Evolutionary conservation across 2,888 invertebrate species (phyloP), one percentile per base, ranked within the genome.

Genomic region (Therioaphis trifolii): DNA sequence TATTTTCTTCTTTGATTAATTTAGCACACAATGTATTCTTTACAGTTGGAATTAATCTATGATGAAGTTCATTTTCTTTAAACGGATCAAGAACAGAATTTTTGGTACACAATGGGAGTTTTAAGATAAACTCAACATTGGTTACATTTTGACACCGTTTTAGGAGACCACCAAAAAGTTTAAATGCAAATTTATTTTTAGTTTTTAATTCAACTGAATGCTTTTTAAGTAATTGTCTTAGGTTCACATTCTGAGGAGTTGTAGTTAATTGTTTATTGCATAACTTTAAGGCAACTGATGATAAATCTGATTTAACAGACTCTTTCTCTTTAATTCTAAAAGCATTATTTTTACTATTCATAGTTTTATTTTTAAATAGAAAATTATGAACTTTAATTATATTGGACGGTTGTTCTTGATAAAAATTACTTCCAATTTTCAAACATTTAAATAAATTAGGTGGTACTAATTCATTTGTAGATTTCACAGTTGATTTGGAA

Each of bases 21-120:
- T 35, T 74, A 7, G 63, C 72, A 61, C 80, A 74, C 18, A 82
- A 49, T 14, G 63, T 61, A 82, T 82, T 72, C 52, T 49, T 18
- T 0, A 72, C 35, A 18, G 46, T 63, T 14, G 80, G 72, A 63
- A 35, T 21, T 21, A 82, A 63, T 63, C 49, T 63, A 18, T 52
- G 1, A 11, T 82, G 71, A 24, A 82, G 27, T 35, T 82, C 63
- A 7, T 63, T 18, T 63, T 82, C 80, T 12, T 63, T 35, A 3
- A 1, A 18, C 27, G 61, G 61, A 4, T 72, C 14, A 0, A 35
- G 4, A 11, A 72, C 63, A 12, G 3, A 14, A 14, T 63, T 24
- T 3, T 72, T 43, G 18, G 21, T 52, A 7, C 74, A 18, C 7
- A 11, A 11, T 43, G 43, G 29, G 1, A 35, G 7, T 58, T 80